Base-by-base conservation (phyloP, 2,797 vertebrate genomes). In the Pangasius djambal region DNA sequence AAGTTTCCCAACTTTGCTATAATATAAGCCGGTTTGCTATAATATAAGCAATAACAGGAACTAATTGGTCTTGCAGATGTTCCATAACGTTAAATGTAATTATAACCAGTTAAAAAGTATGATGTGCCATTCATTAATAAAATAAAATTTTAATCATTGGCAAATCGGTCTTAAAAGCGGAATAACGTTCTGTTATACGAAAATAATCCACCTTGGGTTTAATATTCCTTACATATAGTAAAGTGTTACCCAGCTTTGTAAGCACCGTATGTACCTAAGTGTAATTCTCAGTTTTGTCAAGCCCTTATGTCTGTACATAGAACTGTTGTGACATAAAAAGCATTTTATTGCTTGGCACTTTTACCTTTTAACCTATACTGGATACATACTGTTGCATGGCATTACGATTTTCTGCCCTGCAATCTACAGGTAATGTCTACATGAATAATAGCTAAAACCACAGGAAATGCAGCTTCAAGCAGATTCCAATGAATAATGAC, bases 381-480 rank as follows among this genome's bases (percentile, higher is more conserved):
- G 57, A 61, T 81, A 57, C 78, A 37, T 81, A 81, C 31, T 15
- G 2, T 61, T 40, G 10, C 12, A 20, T 28, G 20, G 34, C 55
- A 82, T 28, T 63, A 61, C 0, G 28, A 61, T 63, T 10, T 25
- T 22, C 34, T 25, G 12, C 55, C 34, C 34, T 40, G 25, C 57
- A 44, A 44, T 61, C 10, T 61, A 82, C 34, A 82, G 25, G 25
- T 82, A 34, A 16, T 63, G 5, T 63, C 22, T 40, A 16, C 81
- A n/a, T 82, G 34, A 82, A 61, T 44, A 83, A 65, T 40, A 48
- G 40, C 81, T 63, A 44, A 44, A 83, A 44, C 81, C 22, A 63
- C 81, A 83, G 37, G 16, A 72, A 87, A 37, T 57, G 25, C 50
- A 34, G 61, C 28, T 84, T 61, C 34, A 59, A 83, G 57, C 22